Evolutionary conservation across 2,888 invertebrate genomes (phyloP), one percentile per base, ranked within the genome.

Genomic region (Gymnocheta viridis): DNA sequence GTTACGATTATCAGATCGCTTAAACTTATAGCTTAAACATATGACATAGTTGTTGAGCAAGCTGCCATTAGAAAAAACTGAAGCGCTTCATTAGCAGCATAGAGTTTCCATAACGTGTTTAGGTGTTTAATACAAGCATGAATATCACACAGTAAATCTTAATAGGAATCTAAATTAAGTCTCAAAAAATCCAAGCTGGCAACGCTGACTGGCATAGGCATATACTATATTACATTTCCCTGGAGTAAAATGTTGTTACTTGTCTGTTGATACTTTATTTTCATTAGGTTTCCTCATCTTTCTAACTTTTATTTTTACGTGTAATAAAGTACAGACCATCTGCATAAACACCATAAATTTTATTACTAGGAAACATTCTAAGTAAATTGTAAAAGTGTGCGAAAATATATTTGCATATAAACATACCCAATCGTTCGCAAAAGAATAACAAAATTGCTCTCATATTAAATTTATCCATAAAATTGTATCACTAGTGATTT

Each of bases 211-310:
- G 19, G 77, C 72, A 66, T 67, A 73, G 72, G 72, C 66, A 51
- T 62, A 77, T 66, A 82, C 67, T 38, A 73, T 70, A 64, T 79
- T 69, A 74, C 70, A 64, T 69, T 74, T 79, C 69, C 82, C 82
- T 17, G 32, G 73, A 82, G 82, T 62, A 73, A 73, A 44, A 69
- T 41, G 54, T 44, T 54, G 35, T 72, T 49, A 32, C 24, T 22
- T n/a, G n/a, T 49, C 22, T 73, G 49, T 32, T 70, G 2, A n/a
- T 60, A 49, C 27, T 62, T 56, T 49, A 12, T 66, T 51, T n/a
- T 41, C 32, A n/a, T 19, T 27, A 14, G 17, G 35, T 27, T 35
- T 72, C 29, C 38, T 29, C 24, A 17, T 44, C 19, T 35, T 41
- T 17, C 12, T 35, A 49, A 29, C 38, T 38, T 64, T 44, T 54